Evolutionary conservation across 2,888 invertebrate genomes (phyloP), one percentile per base, ranked within the genome.

Genomic region (Lasioglossum morio): DNA sequence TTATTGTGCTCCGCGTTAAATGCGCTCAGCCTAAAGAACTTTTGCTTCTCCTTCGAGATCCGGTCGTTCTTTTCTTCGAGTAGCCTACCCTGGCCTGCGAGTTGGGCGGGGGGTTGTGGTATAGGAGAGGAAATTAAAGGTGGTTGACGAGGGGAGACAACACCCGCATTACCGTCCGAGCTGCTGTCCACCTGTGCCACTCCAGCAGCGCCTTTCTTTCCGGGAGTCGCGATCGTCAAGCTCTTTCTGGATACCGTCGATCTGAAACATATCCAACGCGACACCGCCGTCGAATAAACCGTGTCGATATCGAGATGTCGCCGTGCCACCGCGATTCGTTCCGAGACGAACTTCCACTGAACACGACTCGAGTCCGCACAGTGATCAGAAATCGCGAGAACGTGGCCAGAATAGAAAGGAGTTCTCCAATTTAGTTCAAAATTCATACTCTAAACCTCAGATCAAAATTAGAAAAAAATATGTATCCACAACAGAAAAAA

Each of bases 11-110:
- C 97, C 87, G 97, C 96, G 95, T 98, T 97, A 95, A 98, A 98
- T 79, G 97, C 97, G 92, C 97, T 97, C 94, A 97, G 96, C 95
- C 97, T 96, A 96, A 98, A 98, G 96, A 98, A 98, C 96, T 98
- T 98, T 95, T 97, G 98, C 95, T 98, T 98, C 96, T 98, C 98
- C 96, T 98, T 97, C 90, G 98, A 98, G 96, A 98, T 98, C 95
- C 96, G 96, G 95, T 97, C 97, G 95, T 97, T 96, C 94, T 97
- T 96, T 93, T 96, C 96, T 92, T 96, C 96, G 90, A 96, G 96
- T 91, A 95, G 95, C 95, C 94, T 95, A 94, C 95, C 95, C 93
- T 95, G 95, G 93, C 94, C 94, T 90, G 92, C 89, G 89, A 92
- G 89, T 89, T 90, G 92, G 93, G 93, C 93, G 93, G 94, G 93